A percentile compares a stretch with the other conserved stretches of the same genome.
These are phyloP conservation scores for Encarsia formosa DNA, from an alignment of 2,888 invertebrate species.

Conservation along the genomic window DNA sequence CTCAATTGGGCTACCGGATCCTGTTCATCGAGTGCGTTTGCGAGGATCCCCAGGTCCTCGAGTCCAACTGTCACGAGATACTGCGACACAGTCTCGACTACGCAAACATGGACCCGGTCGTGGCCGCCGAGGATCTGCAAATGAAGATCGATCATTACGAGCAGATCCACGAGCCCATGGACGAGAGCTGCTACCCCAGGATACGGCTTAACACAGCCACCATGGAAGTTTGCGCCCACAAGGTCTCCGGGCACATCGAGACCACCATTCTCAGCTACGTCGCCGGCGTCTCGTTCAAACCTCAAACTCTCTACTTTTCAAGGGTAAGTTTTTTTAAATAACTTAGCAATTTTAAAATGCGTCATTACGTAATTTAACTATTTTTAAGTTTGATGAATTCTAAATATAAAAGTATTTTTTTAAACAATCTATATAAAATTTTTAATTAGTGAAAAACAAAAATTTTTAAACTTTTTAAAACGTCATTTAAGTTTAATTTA, in stretches of 20 bases:
- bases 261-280: constrained; percentile 82
- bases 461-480: no score
- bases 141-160: constrained; percentile 81
- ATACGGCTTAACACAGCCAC: constrained; percentile 51
- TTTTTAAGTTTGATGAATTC: no score
- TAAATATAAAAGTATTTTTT: no score
- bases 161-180: constrained; percentile 75
- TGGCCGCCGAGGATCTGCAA: constrained; percentile 76
- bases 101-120: constrained; percentile 70
- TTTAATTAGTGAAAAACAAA: no score
- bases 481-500: no score
- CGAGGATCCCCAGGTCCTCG: constrained; percentile 70
- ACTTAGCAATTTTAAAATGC: no score
- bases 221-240: constrained; percentile 65
- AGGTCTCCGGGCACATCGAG: constrained; percentile 75
- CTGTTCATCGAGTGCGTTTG: constrained; percentile 91
- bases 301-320: constrained; percentile 85
- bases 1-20: constrained; percentile 74
- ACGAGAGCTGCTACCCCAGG: constrained; percentile 53
- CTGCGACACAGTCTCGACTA: constrained; percentile 86
- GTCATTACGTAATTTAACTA: no score
- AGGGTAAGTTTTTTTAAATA: constrained; percentile 60
- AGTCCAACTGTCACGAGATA: constrained; percentile 74
- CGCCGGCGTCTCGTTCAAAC: constrained; percentile 77
- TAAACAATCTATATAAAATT: no score